Evolutionary conservation across 2,888 invertebrate species (phyloP).

Genomic region (Thera obeliscata): DNA sequence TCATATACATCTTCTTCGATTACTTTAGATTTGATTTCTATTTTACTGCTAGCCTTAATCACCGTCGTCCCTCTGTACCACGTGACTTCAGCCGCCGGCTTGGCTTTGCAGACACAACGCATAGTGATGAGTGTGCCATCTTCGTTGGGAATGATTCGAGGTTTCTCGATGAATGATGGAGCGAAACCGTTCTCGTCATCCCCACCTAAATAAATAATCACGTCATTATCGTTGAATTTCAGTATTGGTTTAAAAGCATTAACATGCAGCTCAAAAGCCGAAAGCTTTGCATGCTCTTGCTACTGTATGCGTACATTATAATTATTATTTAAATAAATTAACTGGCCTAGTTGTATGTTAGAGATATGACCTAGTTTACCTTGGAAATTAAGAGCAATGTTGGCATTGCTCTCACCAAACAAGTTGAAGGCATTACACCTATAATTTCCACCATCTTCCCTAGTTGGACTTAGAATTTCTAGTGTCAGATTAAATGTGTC

Average conservation of each 20-base stretch:
- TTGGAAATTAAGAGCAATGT: conserved; percentile 99
- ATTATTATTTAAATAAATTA: conserved; percentile 34
- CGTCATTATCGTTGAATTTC: conserved; percentile 38
- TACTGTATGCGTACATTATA: conserved; percentile 82
- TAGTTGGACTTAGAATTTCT: conserved; percentile 97
- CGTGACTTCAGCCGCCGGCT: conserved; percentile 96
- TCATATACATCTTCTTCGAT: conserved; percentile 94
- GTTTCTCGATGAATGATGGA: conserved; percentile 99
- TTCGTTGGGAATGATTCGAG: conserved; percentile 99
- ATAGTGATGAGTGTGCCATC: conserved; percentile 98
- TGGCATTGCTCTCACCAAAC: conserved; percentile 99
- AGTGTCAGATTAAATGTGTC: conserved; percentile 96
- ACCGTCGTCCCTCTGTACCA: conserved; percentile 97
- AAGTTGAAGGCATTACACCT: conserved; percentile 99
- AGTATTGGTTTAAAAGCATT: conserved; percentile 32
- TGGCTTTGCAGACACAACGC: conserved; percentile 98
- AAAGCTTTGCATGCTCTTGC: conserved; percentile 76
- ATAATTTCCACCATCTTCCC: conserved; percentile 99
- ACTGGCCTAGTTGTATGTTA: conserved; percentile 45
- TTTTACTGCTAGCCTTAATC: conserved; percentile 93
- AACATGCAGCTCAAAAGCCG: conserved; percentile 75
- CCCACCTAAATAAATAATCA: conserved; percentile 87
- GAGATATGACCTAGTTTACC: conserved; percentile 85
- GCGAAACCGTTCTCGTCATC: conserved; percentile 96
- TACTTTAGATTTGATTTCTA: conserved; percentile 90